Evolutionary conservation across 2,797 vertebrate genomes (phyloP).

Genomic region (Girardinus metallicus): DNA sequence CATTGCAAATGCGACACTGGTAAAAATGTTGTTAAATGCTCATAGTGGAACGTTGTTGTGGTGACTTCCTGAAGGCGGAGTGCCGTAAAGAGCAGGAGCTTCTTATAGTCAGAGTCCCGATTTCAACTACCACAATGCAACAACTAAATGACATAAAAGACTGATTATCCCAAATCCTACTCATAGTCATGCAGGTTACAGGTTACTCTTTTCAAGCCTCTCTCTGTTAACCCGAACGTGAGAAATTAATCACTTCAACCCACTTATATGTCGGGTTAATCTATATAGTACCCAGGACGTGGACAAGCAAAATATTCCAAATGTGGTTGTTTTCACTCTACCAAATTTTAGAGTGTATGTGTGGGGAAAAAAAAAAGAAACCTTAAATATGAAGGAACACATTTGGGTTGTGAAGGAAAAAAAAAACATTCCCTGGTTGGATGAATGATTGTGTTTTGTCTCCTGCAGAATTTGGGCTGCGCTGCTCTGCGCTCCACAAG

Average conservation of each 20-base stretch:
- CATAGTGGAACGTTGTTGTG: too few species aligned
- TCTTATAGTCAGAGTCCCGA: too few species aligned
- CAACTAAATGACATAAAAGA: background rate
- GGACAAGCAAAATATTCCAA: background rate
- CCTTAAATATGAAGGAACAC: background rate
- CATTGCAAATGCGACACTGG: too few species aligned
- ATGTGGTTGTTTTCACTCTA: background rate
- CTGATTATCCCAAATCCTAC: background rate
- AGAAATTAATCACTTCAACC: background rate
- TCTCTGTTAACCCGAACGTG: background rate
- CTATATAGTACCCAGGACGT: background rate
- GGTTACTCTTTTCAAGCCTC: too few species aligned
- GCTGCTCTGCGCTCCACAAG: slow-evolving; percentile 4
- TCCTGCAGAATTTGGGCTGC: background rate
- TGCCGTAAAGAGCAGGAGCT: too few species aligned
- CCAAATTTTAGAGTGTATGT: background rate
- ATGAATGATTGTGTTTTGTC: background rate
- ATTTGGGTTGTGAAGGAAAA: background rate
- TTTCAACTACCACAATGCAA: too few species aligned
- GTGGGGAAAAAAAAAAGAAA: background rate
- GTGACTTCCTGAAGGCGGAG: too few species aligned
- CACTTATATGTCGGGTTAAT: too few species aligned
- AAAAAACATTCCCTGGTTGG: background rate
- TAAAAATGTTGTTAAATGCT: too few species aligned
- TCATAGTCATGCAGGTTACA: too few species aligned